Base-by-base conservation (phyloP, 2,113 vertebrate genomes). In the Emydura subglobosa region DNA sequence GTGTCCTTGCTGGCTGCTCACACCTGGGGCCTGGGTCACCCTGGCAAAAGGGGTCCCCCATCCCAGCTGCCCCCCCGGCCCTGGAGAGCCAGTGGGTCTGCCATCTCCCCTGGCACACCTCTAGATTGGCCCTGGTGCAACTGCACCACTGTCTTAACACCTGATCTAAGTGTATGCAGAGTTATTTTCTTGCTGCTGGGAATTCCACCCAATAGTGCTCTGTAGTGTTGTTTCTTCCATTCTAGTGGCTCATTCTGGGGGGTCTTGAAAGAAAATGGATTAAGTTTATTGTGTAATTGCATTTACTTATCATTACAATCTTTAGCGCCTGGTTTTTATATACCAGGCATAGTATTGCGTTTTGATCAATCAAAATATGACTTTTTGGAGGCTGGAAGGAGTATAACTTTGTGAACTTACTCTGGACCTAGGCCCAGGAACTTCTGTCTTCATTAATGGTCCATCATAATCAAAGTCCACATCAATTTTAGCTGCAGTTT, bases 391-490 rank as follows among this genome's bases (percentile, higher is more conserved):
- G 29, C 4, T 13, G 80, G 92, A 17, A 5, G 31, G 81, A 80
- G 9, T 2, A 51, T 10, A 74, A 24, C 24, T 87, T 87, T 16
- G 4, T 25, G 24, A 72, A 93, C 98, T 98, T 97, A 99, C 99
- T 96, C 98, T 98, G 85, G 99, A 99, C 93, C 98, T 97, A 27
- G 99, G 99, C 25, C 99, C 99, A 12, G 99, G 99, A 83, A 99
- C 99, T 91, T 99, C 97, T 0, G 99, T 99, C 98, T 99, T 99
- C 99, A 99, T 99, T 61, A 99, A 98, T 2, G 99, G 99, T 76
- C 99, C 98, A n/a, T 99, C 98, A 17, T 99, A 99, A 94, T 99
- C 99, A 97, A 98, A 99, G 80, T 99, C 99, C 86, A 99, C 61
- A 14, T 99, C 98, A 1, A 99, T 98, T 98, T 99, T 99, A 76